Conservation (phyloP, 2,113 vertebrate genomes). For the Microcebus griseorufus region DNA sequence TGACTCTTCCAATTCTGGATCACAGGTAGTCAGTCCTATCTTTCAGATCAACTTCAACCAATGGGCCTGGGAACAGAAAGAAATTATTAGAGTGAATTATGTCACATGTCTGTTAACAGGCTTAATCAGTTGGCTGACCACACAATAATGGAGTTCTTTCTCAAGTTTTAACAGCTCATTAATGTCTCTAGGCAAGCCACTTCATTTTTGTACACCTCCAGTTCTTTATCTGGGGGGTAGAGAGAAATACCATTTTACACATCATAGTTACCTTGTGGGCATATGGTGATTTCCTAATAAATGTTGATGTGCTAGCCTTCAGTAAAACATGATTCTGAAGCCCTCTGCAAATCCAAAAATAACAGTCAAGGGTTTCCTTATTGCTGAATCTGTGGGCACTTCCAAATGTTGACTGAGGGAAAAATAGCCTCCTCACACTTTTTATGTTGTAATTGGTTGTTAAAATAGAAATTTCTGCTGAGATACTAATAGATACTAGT, state of each 20-base stretch:
- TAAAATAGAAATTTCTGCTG: conserved; percentile 53
- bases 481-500: conserved; percentile 32
- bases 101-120: neutral
- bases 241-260: conserved; percentile 30
- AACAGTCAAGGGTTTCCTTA: neutral
- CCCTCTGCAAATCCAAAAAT: conserved; percentile 5
- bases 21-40: neutral
- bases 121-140: neutral
- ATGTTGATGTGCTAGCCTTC: neutral
- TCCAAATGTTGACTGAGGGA: neutral
- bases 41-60: neutral
- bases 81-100: conserved; percentile 29
- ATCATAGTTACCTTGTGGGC: conserved; percentile 8
- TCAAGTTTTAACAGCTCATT: conserved; percentile 44
- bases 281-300: conserved; percentile 38
- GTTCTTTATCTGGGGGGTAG: neutral
- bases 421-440: conserved; percentile 8
- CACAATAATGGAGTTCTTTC: conserved; percentile 36
- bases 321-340: conserved; percentile 37
- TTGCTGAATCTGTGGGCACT: conserved; percentile 5
- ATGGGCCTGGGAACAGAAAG: neutral
- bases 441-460: conserved; percentile 46
- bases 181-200: neutral
- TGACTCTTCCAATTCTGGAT: neutral
- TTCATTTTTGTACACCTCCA: conserved; percentile 36